Percentiles rank a stretch among this genome's conserved stretches.
Conservation (phyloP, 2,797 vertebrate genomes). For the Helostoma temminkii region DNA sequence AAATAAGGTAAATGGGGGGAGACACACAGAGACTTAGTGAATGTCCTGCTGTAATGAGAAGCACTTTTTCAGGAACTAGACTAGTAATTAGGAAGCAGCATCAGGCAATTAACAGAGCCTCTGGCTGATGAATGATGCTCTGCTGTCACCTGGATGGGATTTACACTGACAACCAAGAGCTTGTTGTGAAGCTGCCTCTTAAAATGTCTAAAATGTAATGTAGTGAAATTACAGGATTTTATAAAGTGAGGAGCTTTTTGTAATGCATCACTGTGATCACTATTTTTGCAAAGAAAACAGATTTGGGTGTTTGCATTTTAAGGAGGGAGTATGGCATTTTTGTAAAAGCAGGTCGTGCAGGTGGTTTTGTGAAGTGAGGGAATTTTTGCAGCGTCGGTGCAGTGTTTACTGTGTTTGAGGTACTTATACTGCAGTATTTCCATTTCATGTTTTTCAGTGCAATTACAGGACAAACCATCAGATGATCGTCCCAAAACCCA, state of each 20-base stretch:
- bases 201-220: slow-evolving; percentile 5
- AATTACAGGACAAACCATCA: no score
- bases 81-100: slow-evolving; percentile 65
- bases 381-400: no score
- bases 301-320: no score
- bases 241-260: not conserved
- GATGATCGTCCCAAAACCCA: no score
- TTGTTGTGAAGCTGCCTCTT: not conserved
- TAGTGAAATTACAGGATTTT: slow-evolving; percentile 16
- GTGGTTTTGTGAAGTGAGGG: no score
- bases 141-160: slow-evolving; percentile 50
- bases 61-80: slow-evolving; percentile 52
- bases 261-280: no score
- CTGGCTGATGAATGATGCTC: slow-evolving; percentile 51
- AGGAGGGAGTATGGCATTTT: no score
- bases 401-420: no score
- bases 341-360: no score
- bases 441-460: no score
- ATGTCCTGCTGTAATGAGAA: slow-evolving; percentile 30
- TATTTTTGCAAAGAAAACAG: no score
- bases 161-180: slow-evolving; percentile 23
- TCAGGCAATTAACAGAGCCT: slow-evolving; percentile 61
- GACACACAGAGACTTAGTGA: slow-evolving; percentile 15
- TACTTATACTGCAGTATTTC: no score
- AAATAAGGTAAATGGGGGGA: slow-evolving; percentile 8